These are phyloP conservation scores for Polyommatus icarus DNA, from an alignment of 2,888 invertebrate species.

Conservation along the genomic window DNA sequence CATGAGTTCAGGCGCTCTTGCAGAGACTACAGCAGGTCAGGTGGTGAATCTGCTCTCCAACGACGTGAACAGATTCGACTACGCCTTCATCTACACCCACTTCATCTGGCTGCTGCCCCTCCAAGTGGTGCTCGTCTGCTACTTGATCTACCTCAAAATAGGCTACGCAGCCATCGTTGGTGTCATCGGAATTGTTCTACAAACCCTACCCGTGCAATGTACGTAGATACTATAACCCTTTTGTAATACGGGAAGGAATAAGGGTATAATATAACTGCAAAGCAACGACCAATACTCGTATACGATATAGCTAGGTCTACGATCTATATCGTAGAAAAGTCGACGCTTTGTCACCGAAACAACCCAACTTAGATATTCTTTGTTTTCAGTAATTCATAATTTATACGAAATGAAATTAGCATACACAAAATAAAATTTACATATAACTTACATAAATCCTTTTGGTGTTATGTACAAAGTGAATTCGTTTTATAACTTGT, in stretches of 20 bases:
- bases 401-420: not conserved
- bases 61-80: constrained; percentile 95
- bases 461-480: not conserved
- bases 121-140: constrained; percentile 83
- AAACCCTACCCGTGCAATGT: constrained; percentile 92
- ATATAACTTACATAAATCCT: not conserved
- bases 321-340: not conserved
- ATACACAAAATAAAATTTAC: constrained; percentile 13
- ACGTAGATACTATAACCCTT: constrained; percentile 45
- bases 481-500: constrained; percentile 7
- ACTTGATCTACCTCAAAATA: constrained; percentile 88
- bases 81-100: constrained; percentile 90
- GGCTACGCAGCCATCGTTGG: constrained; percentile 89
- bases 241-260: not conserved
- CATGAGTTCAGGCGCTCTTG: constrained; percentile 89
- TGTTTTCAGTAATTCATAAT: constrained; percentile 16
- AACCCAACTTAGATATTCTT: not conserved
- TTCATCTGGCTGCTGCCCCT: constrained; percentile 94
- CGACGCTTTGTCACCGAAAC: not conserved
- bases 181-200: constrained; percentile 87
- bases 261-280: not conserved
- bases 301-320: too few relatives aligned
- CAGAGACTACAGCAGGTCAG: constrained; percentile 94
- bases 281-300: not conserved
- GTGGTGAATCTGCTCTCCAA: constrained; percentile 96